Evolutionary conservation across 2,888 invertebrate species (phyloP).

Genomic region (Hyposoter dolosus): DNA sequence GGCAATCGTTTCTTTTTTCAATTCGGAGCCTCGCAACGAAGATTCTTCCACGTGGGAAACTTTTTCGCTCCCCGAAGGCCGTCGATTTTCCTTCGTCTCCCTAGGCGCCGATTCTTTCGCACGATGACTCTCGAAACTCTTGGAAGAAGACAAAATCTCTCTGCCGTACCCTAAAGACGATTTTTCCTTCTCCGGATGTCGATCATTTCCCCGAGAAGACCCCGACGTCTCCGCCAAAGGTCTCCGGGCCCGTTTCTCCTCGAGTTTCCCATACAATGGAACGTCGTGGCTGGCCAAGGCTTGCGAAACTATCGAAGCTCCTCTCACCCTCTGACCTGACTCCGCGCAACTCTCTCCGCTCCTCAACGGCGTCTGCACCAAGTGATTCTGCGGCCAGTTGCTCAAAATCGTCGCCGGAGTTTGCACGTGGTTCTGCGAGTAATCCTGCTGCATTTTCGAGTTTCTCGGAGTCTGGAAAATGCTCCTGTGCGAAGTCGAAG

Average conservation of each 20-base stretch:
- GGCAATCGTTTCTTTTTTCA: not conserved
- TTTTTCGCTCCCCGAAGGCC: slow-evolving; percentile 41
- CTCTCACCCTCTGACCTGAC: slow-evolving; percentile 67
- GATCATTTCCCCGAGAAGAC: slow-evolving; percentile 34
- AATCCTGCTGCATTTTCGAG: slow-evolving; percentile 69
- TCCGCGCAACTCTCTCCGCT: slow-evolving; percentile 67
- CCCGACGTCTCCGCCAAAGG: slow-evolving; percentile 78
- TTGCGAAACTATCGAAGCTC: slow-evolving; percentile 27
- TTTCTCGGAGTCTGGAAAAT: slow-evolving; percentile 80
- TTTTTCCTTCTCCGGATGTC: slow-evolving; percentile 28
- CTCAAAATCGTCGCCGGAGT: slow-evolving; percentile 79
- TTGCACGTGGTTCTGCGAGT: slow-evolving; percentile 71
- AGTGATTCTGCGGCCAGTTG: slow-evolving; percentile 73
- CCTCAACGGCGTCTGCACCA: slow-evolving; percentile 76
- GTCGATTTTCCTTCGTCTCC: slow-evolving; percentile 74
- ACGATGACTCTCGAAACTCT: slow-evolving; percentile 17
- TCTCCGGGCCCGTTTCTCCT: slow-evolving; percentile 69
- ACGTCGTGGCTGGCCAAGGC: slow-evolving; percentile 66
- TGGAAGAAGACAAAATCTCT: slow-evolving; percentile 5
- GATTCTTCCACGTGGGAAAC: not conserved
- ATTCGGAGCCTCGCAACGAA: not conserved
- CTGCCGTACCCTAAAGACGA: not conserved
- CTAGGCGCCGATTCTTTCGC: not conserved
- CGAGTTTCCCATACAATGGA: slow-evolving; percentile 71
- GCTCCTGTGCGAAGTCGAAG: slow-evolving; percentile 78